A percentile compares a stretch with the other conserved stretches of the same genome.
Conservation (phyloP, 1,140 invertebrate genomes). For the honey bee (Apis mellifera) region DNA sequence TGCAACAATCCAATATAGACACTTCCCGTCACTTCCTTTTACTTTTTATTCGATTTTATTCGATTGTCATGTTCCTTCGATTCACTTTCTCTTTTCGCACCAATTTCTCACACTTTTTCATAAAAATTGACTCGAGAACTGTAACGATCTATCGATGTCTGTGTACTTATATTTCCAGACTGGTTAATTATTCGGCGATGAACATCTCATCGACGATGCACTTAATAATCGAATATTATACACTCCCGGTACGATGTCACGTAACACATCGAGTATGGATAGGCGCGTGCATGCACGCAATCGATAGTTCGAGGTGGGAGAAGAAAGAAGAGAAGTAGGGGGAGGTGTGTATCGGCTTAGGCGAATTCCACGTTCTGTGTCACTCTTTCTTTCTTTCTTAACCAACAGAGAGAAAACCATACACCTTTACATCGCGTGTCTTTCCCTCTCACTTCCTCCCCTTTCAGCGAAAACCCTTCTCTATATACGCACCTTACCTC, state of each 20-base stretch:
- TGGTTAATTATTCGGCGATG: slow-evolving; percentile 26
- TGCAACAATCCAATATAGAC: slow-evolving; percentile 18
- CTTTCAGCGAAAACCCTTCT: slow-evolving; percentile 49
- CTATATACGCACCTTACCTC: slow-evolving; percentile 56
- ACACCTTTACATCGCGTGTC: slow-evolving; percentile 42
- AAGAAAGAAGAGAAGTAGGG: slow-evolving; percentile 18
- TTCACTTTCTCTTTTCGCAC: not conserved
- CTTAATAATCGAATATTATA: slow-evolving; percentile 50
- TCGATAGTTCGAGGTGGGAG: slow-evolving; percentile 51
- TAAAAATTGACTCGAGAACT: not conserved
- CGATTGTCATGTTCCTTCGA: not conserved
- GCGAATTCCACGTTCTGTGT: slow-evolving; percentile 59
- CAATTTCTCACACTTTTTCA: not conserved
- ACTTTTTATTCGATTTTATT: not conserved
- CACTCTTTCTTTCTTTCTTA: slow-evolving; percentile 29
- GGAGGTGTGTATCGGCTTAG: slow-evolving; percentile 52
- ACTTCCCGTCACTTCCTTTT: not conserved
- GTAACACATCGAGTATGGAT: slow-evolving; percentile 21
- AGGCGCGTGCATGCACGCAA: slow-evolving; percentile 50
- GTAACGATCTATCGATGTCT: not conserved
- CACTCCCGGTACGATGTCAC: slow-evolving; percentile 35
- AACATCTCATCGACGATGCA: slow-evolving; percentile 12
- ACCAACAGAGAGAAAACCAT: not conserved
- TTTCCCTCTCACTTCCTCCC: slow-evolving; percentile 31
- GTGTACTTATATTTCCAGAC: not conserved